Conservation (phyloP, 2,113 vertebrate genomes). For the Thryonomys swinderianus region DNA sequence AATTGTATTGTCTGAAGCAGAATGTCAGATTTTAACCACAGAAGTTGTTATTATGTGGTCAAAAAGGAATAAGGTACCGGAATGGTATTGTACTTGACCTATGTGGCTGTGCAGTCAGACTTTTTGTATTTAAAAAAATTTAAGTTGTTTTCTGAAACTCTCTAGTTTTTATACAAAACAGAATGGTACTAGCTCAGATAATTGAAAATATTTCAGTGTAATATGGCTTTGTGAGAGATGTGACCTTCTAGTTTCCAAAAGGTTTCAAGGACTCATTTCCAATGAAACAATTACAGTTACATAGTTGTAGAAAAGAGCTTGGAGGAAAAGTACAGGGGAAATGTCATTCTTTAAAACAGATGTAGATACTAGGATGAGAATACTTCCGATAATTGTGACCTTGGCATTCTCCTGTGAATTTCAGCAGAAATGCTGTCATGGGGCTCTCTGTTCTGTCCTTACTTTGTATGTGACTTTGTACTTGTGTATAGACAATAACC, state of each 20-base stretch:
- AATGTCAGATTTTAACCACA: conserved; percentile 47
- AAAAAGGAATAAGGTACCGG: neutral
- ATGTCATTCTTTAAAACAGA: conserved; percentile 25
- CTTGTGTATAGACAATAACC: neutral
- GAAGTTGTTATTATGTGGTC: neutral
- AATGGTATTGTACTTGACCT: conserved; percentile 27
- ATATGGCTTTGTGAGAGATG: conserved; percentile 21
- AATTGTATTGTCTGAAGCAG: neutral
- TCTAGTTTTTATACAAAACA: neutral
- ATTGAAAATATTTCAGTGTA: conserved; percentile 21
- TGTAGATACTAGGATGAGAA: neutral
- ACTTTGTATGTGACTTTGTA: conserved; percentile 21
- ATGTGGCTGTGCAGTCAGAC: neutral
- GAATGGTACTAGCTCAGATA: neutral
- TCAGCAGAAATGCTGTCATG: neutral
- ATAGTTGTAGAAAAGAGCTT: conserved; percentile 22
- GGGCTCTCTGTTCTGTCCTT: neutral
- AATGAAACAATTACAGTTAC: conserved; percentile 29
- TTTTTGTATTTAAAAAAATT: neutral
- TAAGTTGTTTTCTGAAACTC: neutral
- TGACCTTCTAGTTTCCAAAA: conserved; percentile 50
- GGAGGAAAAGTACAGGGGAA: neutral
- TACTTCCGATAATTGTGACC: neutral
- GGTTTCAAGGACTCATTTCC: conserved; percentile 68
- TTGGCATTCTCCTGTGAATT: conserved; percentile 52